A percentile compares a stretch with the other conserved stretches of the same genome.
These are phyloP conservation scores for Clarias fuscus DNA, from an alignment of 2,797 vertebrate species.

Conservation along the genomic window DNA sequence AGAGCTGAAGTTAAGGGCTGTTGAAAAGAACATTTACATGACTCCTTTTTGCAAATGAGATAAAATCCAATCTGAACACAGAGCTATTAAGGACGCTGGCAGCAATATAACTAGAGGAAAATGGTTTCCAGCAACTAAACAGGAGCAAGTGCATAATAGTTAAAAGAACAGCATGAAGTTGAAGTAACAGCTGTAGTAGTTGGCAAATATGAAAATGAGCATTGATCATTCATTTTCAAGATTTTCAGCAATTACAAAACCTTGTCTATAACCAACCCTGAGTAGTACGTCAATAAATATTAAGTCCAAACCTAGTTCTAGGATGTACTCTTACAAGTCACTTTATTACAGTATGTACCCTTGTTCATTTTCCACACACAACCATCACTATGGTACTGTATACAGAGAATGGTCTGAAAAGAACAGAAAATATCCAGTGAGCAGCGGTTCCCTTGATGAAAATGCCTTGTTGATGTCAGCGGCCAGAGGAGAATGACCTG, in stretches of 20 bases:
- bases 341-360: no score
- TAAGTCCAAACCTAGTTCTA: no score
- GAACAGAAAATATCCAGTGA: no score
- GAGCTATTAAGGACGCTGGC: neutral
- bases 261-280: neutral
- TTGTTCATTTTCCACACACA: no score
- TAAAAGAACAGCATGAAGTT: neutral
- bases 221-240: neutral
- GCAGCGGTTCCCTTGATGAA: no score
- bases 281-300: no score
- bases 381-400: no score
- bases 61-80: constrained; percentile 1
- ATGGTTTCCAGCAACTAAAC: neutral
- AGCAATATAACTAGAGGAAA: neutral
- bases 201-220: neutral
- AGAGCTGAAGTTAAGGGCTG: neutral
- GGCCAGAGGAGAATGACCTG: no score
- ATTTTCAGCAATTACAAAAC: neutral
- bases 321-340: no score
- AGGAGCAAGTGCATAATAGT: neutral
- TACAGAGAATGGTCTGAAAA: no score
- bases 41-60: neutral
- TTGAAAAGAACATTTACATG: neutral
- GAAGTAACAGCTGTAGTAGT: neutral
- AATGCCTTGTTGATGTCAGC: no score